Evolutionary conservation across 64 coral and sea anemone species (phyloP).

Genomic region (Pocillopora damicornis): DNA sequence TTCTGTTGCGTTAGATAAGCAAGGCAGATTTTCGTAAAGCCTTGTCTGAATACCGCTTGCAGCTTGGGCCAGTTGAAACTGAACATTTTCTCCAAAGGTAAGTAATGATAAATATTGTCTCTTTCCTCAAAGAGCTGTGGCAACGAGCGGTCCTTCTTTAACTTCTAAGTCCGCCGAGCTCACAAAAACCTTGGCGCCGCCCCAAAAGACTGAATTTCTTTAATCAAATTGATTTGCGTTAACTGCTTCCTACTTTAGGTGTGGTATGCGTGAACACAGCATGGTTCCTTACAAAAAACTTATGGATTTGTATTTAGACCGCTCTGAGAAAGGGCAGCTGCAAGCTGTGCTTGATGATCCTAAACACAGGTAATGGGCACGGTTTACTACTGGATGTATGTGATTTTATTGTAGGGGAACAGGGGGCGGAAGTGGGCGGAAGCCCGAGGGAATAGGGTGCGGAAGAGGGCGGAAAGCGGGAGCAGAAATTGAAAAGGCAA

Average conservation of each 20-base stretch:
- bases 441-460: too few species aligned
- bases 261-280: slow-evolving; percentile 51
- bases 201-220: not conserved
- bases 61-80: slow-evolving; percentile 65
- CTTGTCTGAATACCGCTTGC: slow-evolving; percentile 57
- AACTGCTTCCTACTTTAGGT: slow-evolving; percentile 28
- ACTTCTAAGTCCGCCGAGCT: too few species aligned
- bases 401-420: not conserved
- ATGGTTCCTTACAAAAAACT: slow-evolving; percentile 69
- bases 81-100: slow-evolving; percentile 79
- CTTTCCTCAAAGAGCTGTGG: too few species aligned
- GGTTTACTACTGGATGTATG: not conserved
- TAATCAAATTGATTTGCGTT: not conserved
- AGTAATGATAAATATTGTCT: too few species aligned
- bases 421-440: too few species aligned
- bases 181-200: not conserved
- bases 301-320: slow-evolving; percentile 64
- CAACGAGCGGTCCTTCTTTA: too few species aligned
- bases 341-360: slow-evolving; percentile 66
- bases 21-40: slow-evolving; percentile 71
- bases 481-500: too few species aligned
- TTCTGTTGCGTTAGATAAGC: slow-evolving; percentile 39
- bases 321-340: slow-evolving; percentile 66
- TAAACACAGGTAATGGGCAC: slow-evolving; percentile 58
- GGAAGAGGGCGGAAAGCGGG: too few species aligned